Percentiles rank a stretch among this genome's conserved stretches.
phyloP scores from a whole-genome alignment of 2,888 invertebrate genomes.

The Lomographa bimaculata region DNA sequence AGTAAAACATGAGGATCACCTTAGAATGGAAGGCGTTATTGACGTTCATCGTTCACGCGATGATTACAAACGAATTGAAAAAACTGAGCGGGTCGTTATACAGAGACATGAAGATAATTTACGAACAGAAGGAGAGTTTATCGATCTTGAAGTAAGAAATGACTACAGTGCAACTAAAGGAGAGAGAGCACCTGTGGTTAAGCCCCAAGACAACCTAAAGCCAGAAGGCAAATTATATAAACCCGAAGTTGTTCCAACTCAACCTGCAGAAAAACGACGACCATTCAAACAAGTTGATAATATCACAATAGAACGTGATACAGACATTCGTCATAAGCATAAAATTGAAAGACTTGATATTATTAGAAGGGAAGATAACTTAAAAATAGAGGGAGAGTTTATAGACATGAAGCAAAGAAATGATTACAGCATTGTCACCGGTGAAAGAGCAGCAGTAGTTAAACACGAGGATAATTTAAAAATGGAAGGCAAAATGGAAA shows the following conservation, averaged over 20 bases:
- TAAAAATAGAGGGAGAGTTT: conserved; percentile 85
- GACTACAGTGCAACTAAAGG: conserved; percentile 81
- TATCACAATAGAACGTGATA: conserved; percentile 78
- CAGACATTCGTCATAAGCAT: conserved; percentile 57
- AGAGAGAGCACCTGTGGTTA: conserved; percentile 84
- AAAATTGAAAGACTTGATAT: conserved; percentile 84
- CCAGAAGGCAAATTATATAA: conserved; percentile 83
- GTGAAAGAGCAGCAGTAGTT: conserved; percentile 78
- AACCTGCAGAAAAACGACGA: conserved; percentile 82
- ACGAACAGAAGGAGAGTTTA: conserved; percentile 81
- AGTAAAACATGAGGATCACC: conserved; percentile 86
- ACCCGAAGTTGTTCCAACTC: conserved; percentile 74
- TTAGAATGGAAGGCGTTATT: conserved; percentile 87
- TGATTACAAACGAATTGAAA: conserved; percentile 81
- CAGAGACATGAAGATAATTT: conserved; percentile 84
- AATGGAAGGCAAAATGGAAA: conserved; percentile 85
- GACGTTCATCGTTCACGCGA: conserved; percentile 79
- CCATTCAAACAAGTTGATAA: conserved; percentile 84
- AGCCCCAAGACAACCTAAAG: conserved; percentile 86
- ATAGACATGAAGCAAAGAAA: conserved; percentile 81
- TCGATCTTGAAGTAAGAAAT: conserved; percentile 74
- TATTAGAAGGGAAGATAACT: conserved; percentile 85
- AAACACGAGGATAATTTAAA: conserved; percentile 86
- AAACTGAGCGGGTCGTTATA: conserved; percentile 77
- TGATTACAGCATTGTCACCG: conserved; percentile 76